phyloP scores from a whole-genome alignment of 2,797 vertebrate genomes.

The Lindbergichthys nudifrons region DNA sequence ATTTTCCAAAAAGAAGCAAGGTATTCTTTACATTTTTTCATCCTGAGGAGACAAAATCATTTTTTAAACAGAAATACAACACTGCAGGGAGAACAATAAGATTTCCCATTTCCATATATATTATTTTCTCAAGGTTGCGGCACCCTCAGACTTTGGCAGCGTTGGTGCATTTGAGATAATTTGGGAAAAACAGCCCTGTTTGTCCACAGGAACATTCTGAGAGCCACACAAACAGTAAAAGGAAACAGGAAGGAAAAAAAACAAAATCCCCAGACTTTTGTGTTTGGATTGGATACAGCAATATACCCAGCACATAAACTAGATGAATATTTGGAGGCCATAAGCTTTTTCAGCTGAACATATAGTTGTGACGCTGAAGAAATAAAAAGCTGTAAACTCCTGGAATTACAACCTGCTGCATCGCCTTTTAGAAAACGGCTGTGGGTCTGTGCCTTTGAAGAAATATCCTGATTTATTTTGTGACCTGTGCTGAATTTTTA shows the following conservation, averaged over 20 bases:
- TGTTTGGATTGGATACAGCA: conserved; percentile 75
- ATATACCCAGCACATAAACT: conserved; percentile 62
- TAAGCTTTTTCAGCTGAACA: conserved; percentile 72
- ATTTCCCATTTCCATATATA: conserved; percentile 88
- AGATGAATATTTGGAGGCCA: conserved; percentile 70
- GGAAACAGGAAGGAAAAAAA: conserved; percentile 68
- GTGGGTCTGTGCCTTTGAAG: conserved; percentile 46
- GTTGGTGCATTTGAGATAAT: conserved; percentile 78
- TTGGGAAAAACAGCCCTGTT: conserved; percentile 68
- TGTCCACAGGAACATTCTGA: conserved; percentile 76
- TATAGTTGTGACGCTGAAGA: conserved; percentile 61
- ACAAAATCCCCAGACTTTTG: conserved; percentile 85
- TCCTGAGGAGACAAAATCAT: conserved; percentile 87
- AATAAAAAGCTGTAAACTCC: conserved; percentile 60
- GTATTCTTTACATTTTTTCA: conserved; percentile 83
- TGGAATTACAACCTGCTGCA: conserved; percentile 63
- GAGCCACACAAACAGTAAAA: conserved; percentile 76
- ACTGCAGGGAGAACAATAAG: conserved; percentile 85
- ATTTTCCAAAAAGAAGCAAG: conserved; percentile 64
- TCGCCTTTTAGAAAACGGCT: conserved; percentile 46
- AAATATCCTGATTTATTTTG: conserved; percentile 48
- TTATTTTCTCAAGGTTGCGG: conserved; percentile 87
- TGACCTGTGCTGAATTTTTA: conserved; percentile 60
- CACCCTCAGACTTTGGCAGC: conserved; percentile 83
- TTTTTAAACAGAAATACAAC: conserved; percentile 84